Percentiles rank a stretch among this genome's conserved stretches.
Conservation (phyloP, 2,113 vertebrate genomes). For the Muntiacus muntjak region DNA sequence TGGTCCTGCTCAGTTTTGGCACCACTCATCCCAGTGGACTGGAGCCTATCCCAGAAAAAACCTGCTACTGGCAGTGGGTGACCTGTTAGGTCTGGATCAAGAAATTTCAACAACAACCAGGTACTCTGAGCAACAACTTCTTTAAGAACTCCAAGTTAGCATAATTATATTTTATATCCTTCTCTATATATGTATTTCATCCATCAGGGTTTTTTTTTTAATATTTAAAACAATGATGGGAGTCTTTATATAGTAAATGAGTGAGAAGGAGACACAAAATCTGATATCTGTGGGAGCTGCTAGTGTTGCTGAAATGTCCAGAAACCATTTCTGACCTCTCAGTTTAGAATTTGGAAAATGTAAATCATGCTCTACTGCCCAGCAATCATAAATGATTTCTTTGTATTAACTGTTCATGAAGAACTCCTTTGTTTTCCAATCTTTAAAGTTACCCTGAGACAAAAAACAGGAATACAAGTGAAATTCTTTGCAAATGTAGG, state of each 20-base stretch:
- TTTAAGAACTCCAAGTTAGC: background rate
- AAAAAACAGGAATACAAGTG: background rate
- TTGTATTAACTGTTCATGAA: background rate
- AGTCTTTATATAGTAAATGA: background rate
- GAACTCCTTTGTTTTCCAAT: background rate
- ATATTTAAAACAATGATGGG: background rate
- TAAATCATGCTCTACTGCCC: background rate
- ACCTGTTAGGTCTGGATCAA: background rate
- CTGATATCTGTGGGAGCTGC: background rate
- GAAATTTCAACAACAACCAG: background rate
- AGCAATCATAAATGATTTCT: background rate
- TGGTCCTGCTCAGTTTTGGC: background rate
- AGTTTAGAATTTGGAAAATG: background rate
- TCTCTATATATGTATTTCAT: background rate
- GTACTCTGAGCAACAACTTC: background rate
- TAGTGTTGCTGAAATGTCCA: background rate
- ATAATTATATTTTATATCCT: background rate
- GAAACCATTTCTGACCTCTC: background rate
- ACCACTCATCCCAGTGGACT: background rate
- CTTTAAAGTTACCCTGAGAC: background rate
- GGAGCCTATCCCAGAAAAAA: background rate
- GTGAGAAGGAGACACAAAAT: background rate
- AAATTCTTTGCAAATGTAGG: background rate
- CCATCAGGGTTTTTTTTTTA: background rate
- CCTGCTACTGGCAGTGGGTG: background rate